phyloP scores from a whole-genome alignment of 2,797 vertebrate species.

The Lepilemur septentrionalis region DNA sequence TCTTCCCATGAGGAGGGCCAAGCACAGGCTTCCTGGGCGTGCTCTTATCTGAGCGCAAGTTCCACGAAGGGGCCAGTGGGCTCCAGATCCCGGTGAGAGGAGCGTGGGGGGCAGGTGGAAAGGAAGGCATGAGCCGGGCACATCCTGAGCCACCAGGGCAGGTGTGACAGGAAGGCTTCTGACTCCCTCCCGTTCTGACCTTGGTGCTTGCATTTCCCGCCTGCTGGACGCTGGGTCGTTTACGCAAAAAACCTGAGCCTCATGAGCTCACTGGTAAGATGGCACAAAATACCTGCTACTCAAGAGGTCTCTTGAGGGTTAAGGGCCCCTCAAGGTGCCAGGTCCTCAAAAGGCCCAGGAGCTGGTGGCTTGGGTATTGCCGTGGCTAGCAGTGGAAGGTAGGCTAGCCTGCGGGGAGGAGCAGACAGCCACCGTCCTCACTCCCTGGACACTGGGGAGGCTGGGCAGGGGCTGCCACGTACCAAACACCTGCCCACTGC shows the following conservation, averaged over 20 bases:
- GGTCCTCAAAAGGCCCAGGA: neutral
- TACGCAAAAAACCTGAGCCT: neutral
- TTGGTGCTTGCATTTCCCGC: neutral
- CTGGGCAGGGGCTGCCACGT: neutral
- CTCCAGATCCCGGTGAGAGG: neutral
- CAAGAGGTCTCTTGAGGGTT: neutral
- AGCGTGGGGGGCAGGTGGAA: accelerated
- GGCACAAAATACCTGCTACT: neutral
- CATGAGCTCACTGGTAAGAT: neutral
- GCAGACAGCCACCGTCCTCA: neutral
- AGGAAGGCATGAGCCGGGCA: neutral
- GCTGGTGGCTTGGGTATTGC: neutral
- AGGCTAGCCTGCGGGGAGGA: too few species aligned
- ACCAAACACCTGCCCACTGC: neutral
- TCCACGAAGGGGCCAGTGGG: neutral
- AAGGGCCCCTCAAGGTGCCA: neutral
- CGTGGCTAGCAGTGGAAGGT: neutral
- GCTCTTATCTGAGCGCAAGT: neutral
- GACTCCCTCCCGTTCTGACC: neutral
- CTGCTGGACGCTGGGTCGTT: neutral
- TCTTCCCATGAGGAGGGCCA: neutral
- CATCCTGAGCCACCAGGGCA: neutral
- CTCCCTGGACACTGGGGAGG: neutral
- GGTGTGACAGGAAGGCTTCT: too few species aligned
- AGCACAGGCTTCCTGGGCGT: neutral